phyloP scores from a whole-genome alignment of 2,888 invertebrate species.

The Luperina testacea region DNA sequence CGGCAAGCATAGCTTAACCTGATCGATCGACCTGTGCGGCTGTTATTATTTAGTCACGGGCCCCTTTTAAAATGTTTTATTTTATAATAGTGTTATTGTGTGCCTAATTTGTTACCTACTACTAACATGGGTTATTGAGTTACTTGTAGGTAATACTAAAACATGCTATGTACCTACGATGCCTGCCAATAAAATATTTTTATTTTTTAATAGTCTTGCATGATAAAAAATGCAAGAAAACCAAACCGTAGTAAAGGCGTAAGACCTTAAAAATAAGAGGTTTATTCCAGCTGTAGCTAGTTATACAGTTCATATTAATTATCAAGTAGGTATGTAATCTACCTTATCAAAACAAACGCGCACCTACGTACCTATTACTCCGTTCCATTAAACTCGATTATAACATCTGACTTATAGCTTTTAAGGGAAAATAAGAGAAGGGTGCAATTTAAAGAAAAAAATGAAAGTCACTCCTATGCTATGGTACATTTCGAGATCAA shows the following conservation, averaged over 20 bases:
- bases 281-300: no score
- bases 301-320: neutral
- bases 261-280: neutral
- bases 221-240: neutral
- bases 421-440: constrained; percentile 59
- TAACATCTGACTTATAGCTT: constrained; percentile 60
- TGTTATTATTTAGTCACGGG: no score
- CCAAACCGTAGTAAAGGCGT: neutral
- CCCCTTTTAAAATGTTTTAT: no score
- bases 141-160: no score
- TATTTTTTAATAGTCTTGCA: no score
- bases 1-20: no score
- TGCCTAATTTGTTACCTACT: no score
- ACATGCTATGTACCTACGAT: no score
- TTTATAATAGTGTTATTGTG: no score
- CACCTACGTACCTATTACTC: constrained; percentile 17
- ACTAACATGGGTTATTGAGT: no score
- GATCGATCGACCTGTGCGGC: no score
- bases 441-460: constrained; percentile 57
- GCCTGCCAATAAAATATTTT: no score
- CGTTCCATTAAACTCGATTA: constrained; percentile 48
- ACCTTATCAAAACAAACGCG: constrained; percentile 36
- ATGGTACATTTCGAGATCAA: constrained; percentile 71
- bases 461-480: constrained; percentile 72
- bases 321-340: neutral